Conservation (phyloP, 2,888 invertebrate species). For the Aspidiotus destructor region DNA sequence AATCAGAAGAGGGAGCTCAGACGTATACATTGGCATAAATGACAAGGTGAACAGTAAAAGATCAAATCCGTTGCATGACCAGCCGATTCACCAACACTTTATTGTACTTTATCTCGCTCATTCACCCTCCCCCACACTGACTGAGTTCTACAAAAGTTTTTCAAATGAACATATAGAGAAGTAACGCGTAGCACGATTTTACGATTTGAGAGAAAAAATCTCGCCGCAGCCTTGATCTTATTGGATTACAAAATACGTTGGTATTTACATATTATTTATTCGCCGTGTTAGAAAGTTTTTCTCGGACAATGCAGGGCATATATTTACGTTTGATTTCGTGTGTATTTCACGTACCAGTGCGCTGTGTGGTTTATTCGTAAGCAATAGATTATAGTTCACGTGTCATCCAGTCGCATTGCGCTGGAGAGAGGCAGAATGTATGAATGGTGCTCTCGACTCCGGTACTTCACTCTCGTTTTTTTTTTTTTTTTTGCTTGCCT, state of each 20-base stretch:
- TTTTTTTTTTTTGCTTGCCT: too few species aligned
- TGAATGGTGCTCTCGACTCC: too few species aligned
- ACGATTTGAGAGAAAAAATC: constrained; percentile 20
- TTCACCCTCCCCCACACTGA: constrained; percentile 1
- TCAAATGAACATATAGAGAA: constrained; percentile 23
- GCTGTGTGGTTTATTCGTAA: too few species aligned
- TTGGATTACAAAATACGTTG: constrained; percentile 14
- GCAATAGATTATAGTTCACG: too few species aligned
- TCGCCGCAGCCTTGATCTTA: constrained; percentile 25
- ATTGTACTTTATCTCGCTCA: background rate
- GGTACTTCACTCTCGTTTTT: too few species aligned
- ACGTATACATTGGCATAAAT: constrained; percentile 7
- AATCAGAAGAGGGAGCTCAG: constrained; percentile 19
- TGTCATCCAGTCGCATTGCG: too few species aligned
- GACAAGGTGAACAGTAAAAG: constrained; percentile 30
- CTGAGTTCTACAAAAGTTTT: constrained; percentile 13
- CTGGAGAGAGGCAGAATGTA: too few species aligned
- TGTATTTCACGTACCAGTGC: too few species aligned
- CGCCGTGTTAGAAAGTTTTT: constrained; percentile 14
- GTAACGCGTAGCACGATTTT: constrained; percentile 27
- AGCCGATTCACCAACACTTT: background rate
- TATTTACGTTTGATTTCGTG: background rate
- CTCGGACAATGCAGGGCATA: background rate
- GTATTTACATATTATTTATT: constrained; percentile 10
- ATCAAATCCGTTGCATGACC: constrained; percentile 1